Evolutionary conservation across 1,140 invertebrate genomes (phyloP).

Genomic region (Pseudachorutes palmiensis): DNA sequence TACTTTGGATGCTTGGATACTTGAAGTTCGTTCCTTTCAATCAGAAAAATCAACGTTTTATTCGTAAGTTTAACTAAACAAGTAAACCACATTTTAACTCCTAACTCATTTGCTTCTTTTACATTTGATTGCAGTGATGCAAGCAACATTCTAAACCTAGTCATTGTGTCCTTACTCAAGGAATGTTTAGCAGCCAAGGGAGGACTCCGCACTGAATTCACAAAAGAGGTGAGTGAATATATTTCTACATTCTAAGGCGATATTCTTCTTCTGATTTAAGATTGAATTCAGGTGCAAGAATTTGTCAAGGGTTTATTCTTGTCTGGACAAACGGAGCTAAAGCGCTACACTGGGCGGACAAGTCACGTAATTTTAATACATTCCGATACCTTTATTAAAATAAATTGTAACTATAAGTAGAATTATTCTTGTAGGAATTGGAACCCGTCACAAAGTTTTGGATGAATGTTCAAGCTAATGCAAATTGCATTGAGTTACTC

Average conservation of each 20-base stretch:
- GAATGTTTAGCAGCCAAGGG: slow-evolving; percentile 84
- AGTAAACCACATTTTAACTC: no score
- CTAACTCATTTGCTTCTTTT: slow-evolving; percentile 23
- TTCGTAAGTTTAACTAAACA: no score
- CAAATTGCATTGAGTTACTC: slow-evolving; percentile 90
- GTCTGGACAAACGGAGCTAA: slow-evolving; percentile 84
- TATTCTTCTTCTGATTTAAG: neutral
- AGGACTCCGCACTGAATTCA: slow-evolving; percentile 81
- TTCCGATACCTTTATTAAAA: no score
- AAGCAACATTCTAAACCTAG: slow-evolving; percentile 88
- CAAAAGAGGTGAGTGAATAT: slow-evolving; percentile 55
- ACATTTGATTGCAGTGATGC: slow-evolving; percentile 65
- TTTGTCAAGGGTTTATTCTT: slow-evolving; percentile 80
- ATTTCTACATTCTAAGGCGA: neutral
- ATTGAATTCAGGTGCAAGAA: slow-evolving; percentile 63
- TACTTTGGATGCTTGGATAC: slow-evolving; percentile 67
- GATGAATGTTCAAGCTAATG: slow-evolving; percentile 92
- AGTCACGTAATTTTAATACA: no score
- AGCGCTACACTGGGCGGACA: slow-evolving; percentile 23
- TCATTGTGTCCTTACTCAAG: slow-evolving; percentile 80
- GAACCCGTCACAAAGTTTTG: slow-evolving; percentile 57
- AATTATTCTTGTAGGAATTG: no score
- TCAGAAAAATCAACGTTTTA: slow-evolving; percentile 23
- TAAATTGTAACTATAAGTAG: no score
- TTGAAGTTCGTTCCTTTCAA: slow-evolving; percentile 47